These are phyloP conservation scores for Bradysia coprophila DNA, from an alignment of 1,140 invertebrate species.

Conservation along the genomic window DNA sequence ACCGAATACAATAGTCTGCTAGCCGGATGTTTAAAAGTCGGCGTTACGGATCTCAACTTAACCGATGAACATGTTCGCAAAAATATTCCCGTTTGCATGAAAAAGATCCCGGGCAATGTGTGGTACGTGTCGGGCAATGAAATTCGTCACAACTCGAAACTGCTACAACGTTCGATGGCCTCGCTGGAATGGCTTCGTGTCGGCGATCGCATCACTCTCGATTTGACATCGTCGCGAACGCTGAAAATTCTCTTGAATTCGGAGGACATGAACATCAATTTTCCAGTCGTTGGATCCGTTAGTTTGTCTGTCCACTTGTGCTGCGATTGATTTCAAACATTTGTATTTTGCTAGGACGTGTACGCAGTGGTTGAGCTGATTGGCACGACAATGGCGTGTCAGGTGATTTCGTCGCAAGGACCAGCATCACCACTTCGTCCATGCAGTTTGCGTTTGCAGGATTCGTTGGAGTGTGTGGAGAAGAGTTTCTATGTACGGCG, in stretches of 20 bases:
- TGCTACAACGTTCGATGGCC: constrained; percentile 43
- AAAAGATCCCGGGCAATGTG: constrained; percentile 19
- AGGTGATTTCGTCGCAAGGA: constrained; percentile 30
- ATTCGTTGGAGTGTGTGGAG: constrained; percentile 38
- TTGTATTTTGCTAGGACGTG: constrained; percentile 34
- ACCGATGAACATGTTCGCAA: constrained; percentile 19
- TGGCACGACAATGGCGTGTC: constrained; percentile 42
- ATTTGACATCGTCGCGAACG: constrained; percentile 35
- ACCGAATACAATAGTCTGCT: constrained; percentile 19
- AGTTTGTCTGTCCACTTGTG: constrained; percentile 6
- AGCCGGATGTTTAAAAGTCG: constrained; percentile 20
- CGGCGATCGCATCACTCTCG: constrained; percentile 49
- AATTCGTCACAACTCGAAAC: constrained; percentile 34
- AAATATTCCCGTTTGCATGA: constrained; percentile 17
- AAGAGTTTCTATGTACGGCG: too few species aligned
- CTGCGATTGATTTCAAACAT: neutral
- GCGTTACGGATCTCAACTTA: constrained; percentile 21
- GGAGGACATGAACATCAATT: constrained; percentile 67
- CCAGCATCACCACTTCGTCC: constrained; percentile 30
- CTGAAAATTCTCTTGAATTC: constrained; percentile 55
- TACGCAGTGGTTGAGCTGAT: constrained; percentile 57
- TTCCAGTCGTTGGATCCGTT: constrained; percentile 54
- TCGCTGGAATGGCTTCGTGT: constrained; percentile 61
- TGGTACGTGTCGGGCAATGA: constrained; percentile 37
- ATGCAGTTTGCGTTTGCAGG: constrained; percentile 36